Evolutionary conservation across 2,797 vertebrate genomes (phyloP), one percentile per base, ranked within the genome.

Genomic region (Paratrypauchen microcephalus): DNA sequence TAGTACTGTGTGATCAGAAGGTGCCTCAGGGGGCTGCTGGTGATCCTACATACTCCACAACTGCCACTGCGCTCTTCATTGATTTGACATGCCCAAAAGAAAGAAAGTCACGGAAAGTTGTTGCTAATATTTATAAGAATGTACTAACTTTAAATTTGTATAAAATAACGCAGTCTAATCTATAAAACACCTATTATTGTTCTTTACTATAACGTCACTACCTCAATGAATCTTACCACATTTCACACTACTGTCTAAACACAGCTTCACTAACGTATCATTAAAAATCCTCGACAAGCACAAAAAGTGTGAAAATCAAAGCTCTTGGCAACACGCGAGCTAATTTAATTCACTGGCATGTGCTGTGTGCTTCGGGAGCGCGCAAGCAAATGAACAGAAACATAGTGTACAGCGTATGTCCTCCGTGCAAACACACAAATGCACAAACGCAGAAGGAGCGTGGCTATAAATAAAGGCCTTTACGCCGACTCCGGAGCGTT

Each of bases 401-500:
- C 71, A 74, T 52, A 72, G 64, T 69, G 58, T 72, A 45, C 78
- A 76, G 65, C 70, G 59, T 76, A 79, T 77, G 56, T 59, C 67
- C 50, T 19, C 58, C 36, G 8, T 48, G 39, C 77, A 72, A 55
- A 73, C 71, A 77, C 73, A 78, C 71, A 69, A 73, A 80, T 50
- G 69, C 77, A 80, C 65, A 80, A 58, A 79, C 59, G 77, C 74
- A 73, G 13, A 57, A 72, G 63, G 62, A 78, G 71, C 73, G 66
- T 3, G 65, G 79, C 81, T 89, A 90, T 91, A 91, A 92, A 92
- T 93, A 91, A 91, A 87, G 84, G 68, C 81, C 75, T 80, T 81
- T 73, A 26, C 67, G 66, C 63, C 70, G 74, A 85, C 82, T 86
- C 70, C 71, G 70, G 84, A 87, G 83, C 83, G 71, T 59, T 84